Percentiles rank a stretch among this genome's conserved stretches.
Evolutionary conservation across 2,797 vertebrate genomes (phyloP).

Genomic region (Pithecia hirsuta): DNA sequence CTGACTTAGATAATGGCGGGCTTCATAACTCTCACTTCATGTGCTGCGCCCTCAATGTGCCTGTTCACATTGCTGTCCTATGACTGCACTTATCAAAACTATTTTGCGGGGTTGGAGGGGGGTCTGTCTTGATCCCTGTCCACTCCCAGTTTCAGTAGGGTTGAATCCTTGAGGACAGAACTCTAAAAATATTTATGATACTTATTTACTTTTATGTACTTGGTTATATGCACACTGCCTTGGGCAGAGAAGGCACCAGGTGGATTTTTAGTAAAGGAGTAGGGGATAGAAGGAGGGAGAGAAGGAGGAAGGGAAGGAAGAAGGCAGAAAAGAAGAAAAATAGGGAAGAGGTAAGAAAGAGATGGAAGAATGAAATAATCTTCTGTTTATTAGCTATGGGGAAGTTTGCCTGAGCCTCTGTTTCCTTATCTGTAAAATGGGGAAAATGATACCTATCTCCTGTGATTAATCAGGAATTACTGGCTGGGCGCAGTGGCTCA

Average conservation of each 20-base stretch:
- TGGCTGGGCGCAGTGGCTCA: too few relatives aligned
- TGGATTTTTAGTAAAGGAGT: background rate
- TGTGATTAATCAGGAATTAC: background rate
- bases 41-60: background rate
- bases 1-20: background rate
- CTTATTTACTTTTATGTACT: background rate
- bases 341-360: background rate
- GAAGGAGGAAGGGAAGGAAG: background rate
- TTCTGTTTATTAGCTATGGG: background rate
- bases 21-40: background rate
- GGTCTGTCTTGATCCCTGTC: background rate
- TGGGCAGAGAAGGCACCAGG: background rate
- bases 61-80: background rate
- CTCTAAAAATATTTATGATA: background rate
- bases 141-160: background rate
- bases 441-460: background rate
- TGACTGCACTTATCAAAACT: background rate
- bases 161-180: background rate
- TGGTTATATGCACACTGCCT: background rate
- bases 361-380: background rate
- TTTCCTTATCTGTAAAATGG: background rate
- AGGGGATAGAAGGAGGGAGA: background rate
- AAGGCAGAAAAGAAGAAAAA: background rate
- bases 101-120: too few relatives aligned
- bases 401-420: background rate